Percentiles rank a stretch among this genome's conserved stretches.
These are phyloP conservation scores for Chionomys nivalis DNA, from an alignment of 2,113 vertebrate genomes.

Conservation along the genomic window DNA sequence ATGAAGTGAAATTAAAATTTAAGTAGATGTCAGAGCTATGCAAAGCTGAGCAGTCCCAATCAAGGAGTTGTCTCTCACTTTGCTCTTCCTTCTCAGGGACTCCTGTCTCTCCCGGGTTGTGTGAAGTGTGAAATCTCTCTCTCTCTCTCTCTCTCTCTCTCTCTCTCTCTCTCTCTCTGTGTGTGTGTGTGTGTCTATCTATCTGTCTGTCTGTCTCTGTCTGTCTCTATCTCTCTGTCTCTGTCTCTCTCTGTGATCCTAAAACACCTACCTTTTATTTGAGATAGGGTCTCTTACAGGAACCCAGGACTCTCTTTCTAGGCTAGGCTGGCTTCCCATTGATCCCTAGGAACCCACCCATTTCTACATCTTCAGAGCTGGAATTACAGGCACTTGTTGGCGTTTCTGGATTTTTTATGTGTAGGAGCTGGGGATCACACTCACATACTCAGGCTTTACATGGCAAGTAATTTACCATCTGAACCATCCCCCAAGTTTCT, in stretches of 20 bases:
- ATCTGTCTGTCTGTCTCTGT: background rate
- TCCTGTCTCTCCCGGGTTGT: background rate
- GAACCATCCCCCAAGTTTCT: background rate
- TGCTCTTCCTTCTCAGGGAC: no score
- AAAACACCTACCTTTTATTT: background rate
- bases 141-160: background rate
- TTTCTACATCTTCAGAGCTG: background rate
- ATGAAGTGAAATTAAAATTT: background rate
- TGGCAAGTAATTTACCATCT: background rate
- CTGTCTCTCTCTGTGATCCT: no score
- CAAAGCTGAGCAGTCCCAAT: background rate
- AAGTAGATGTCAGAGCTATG: background rate
- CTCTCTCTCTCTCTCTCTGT: no score
- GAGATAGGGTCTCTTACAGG: no score
- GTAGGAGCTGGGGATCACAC: background rate
- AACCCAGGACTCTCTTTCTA: no score
- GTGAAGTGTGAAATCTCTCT: background rate
- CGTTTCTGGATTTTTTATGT: background rate
- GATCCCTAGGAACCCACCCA: background rate
- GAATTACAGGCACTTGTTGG: background rate
- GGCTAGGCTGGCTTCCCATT: no score
- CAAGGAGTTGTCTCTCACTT: background rate
- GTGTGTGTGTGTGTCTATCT: no score
- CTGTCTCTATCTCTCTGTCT: no score
- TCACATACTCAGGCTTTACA: background rate